Evolutionary conservation across 23 tunicate genomes (phyloP).

Genomic region (Phallusia fumigata): DNA sequence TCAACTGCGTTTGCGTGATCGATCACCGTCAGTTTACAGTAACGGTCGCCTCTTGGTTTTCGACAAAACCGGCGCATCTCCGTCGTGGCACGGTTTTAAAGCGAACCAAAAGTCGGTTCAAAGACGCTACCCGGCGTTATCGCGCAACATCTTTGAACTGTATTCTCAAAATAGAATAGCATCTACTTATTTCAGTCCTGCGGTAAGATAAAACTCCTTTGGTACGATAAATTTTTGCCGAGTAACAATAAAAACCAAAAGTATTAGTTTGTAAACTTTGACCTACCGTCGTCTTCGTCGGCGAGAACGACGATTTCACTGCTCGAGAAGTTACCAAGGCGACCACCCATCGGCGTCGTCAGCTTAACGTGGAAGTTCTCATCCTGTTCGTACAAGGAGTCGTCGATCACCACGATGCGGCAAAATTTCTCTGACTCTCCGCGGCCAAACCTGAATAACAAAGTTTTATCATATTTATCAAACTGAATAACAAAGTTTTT

Average conservation of each 20-base stretch:
- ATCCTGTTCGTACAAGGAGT: slow-evolving; percentile 86
- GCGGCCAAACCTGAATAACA: slow-evolving; percentile 57
- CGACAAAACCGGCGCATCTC: neutral
- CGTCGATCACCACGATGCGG: slow-evolving; percentile 89
- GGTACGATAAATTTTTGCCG: too few species aligned
- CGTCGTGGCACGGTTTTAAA: neutral
- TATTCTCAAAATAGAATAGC: neutral
- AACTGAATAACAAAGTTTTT: neutral
- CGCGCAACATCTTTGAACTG: neutral
- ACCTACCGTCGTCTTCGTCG: slow-evolving; percentile 78
- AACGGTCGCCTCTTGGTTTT: neutral
- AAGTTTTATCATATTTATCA: neutral
- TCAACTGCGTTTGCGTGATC: neutral
- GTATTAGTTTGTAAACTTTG: too few species aligned
- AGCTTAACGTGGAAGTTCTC: slow-evolving; percentile 78
- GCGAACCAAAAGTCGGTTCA: neutral
- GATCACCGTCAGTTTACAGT: slow-evolving; percentile 1
- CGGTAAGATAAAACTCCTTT: neutral
- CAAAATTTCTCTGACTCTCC: slow-evolving; percentile 81
- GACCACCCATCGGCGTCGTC: slow-evolving; percentile 87
- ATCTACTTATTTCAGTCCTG: neutral
- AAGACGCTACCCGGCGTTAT: slow-evolving; percentile 1
- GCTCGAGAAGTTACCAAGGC: slow-evolving; percentile 73
- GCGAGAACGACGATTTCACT: slow-evolving; percentile 58
- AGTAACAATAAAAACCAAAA: too few species aligned